Base-by-base conservation (phyloP, 2,113 vertebrate genomes). In the Emberiza fucata region DNA sequence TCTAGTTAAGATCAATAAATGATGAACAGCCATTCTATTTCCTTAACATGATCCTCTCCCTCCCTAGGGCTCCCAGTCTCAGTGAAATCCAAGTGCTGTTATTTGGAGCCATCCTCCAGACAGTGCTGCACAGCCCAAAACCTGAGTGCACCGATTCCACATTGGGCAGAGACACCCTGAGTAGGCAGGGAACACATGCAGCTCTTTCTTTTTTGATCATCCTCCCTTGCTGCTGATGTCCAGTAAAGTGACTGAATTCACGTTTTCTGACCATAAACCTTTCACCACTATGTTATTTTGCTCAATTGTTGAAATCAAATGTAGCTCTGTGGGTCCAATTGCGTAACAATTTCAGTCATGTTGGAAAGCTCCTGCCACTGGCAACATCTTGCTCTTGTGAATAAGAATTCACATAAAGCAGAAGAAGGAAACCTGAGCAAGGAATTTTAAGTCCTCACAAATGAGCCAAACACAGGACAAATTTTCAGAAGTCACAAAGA, bases 401-500 rank as follows among this genome's bases (percentile, higher is more conserved):
- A 5, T 54, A 64, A 85, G 42, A 70, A 48, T 48, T 72, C 33
- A 25, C 8, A 11, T 6, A 80, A 22, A 81, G 25, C 18, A 33
- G 25, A 78, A 33, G 19, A 75, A 76, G 47, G 82, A 91, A 82
- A 61, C 17, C 50, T 47, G 40, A 88, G 78, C 9, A 4, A 69
- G 17, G 11, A 42, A 71, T 59, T 69, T 70, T 81, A 75, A 70
- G 6, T n/a, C 29, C 65, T 63, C 45, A 63, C 19, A 50, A n/a
- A 84, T 11, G 31, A 85, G 25, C 39, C 73, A 56, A 95, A 93
- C 78, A 93, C 54, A 96, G 87, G 73, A 94, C 48, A 23, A 77
- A 68, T 69, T 92, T 92, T 84, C 94, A 93, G 69, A 93, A 93
- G 50, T 72, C 66, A 94, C 4, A 48, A 80, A 68, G 65, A 69